Evolutionary conservation across 2,888 invertebrate genomes (phyloP), one percentile per base, ranked within the genome.

Genomic region (Stenolophus ochropezus): DNA sequence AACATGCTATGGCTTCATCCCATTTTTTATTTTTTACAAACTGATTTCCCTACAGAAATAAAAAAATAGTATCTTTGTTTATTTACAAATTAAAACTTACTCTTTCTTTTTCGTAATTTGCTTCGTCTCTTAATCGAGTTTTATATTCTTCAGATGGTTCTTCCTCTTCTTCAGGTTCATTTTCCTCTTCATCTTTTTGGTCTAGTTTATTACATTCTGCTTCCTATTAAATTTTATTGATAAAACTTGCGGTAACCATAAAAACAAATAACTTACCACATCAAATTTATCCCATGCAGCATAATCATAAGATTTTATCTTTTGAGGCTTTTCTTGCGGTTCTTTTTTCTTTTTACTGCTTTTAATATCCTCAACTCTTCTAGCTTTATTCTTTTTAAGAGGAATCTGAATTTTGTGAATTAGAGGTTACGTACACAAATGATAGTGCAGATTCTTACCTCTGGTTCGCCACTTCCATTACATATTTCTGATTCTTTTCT

Each of bases 1-100:
- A 99, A 87, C 95, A 95, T 4, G 92, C 89, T 82, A 98, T 94
- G 0, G 99, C 99, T 84, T 95, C 94, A 21, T 93, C 92, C 93
- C 96, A 99, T 86, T 96, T 93, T 85, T 94, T 92, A 42, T 91
- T 88, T 86, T 94, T 94, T 18, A 97, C 97, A 87, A 92, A 93
- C 84, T 90, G 90, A 88, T 98, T 98, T 18, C 98, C 98, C 91
- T 94, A 87, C 51, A 90, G 91, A 51, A 25, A 6, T 4, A 42
- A 42, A 76, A 8, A 23, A 56, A 18, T 33, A 27, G 18, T 18
- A 47, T 20, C 51, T 89, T 75, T 88, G 88, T 81, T 84, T 86
- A n/a, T n/a, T n/a, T n/a, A n/a, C n/a, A n/a, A 87, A 86, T 4
- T 47, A 6, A 58, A 25, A 42, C 49, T 79, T 86, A 94, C 94